Evolutionary conservation across 92 coral and sea anemone genomes (phyloP).

Genomic region (Isaurus tuberculatus): DNA sequence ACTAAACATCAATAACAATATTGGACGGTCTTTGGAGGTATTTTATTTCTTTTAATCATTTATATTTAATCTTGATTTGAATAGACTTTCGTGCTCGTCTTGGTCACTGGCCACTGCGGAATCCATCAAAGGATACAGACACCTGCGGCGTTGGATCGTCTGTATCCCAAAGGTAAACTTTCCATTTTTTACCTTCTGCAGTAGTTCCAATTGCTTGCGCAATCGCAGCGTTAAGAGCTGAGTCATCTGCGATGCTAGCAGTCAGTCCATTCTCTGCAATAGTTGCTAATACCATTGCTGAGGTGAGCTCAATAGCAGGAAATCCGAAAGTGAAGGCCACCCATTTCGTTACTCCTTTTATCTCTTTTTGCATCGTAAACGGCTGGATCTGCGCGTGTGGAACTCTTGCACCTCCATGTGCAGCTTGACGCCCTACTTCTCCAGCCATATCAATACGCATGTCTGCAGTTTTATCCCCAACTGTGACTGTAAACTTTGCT

Average conservation of each 20-base stretch:
- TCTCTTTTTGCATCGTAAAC: neutral
- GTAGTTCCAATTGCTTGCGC: neutral
- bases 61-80: no score
- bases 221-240: neutral
- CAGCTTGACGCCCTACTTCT: neutral
- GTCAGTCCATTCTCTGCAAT: neutral
- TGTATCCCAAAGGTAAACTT: neutral
- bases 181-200: neutral
- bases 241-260: neutral
- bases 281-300: conserved; percentile 2
- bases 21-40: no score
- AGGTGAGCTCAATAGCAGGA: conserved; percentile 8
- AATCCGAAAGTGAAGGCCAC: neutral
- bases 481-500: neutral
- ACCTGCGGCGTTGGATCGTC: neutral
- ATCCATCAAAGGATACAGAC: no score
- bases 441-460: conserved; percentile 40
- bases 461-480: neutral
- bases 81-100: no score
- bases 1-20: no score
- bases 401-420: conserved; percentile 17
- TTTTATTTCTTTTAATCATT: no score
- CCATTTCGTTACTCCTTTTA: accelerated
- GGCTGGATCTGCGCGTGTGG: conserved; percentile 22
- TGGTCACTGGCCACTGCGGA: no score